A percentile compares a stretch with the other conserved stretches of the same genome.
phyloP scores from a whole-genome alignment of 1,140 invertebrate genomes.

The Catajapyx aquilonaris region DNA sequence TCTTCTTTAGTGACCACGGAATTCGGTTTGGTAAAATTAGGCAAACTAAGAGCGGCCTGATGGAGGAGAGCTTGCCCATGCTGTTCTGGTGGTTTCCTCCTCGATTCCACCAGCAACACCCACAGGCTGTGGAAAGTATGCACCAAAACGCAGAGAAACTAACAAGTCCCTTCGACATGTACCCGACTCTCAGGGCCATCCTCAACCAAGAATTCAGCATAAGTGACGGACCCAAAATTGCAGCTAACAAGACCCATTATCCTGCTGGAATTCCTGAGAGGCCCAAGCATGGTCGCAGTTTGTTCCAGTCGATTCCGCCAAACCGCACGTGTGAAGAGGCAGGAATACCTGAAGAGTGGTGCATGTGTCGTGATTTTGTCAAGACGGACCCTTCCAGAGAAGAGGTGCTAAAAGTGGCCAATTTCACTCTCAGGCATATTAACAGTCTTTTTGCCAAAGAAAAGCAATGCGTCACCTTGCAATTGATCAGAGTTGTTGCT shows the following conservation, averaged over 20 bases:
- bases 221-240: slow-evolving; percentile 2
- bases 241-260: not conserved
- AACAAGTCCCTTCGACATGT: slow-evolving; percentile 11
- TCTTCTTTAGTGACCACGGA: slow-evolving; percentile 14
- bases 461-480: too few species aligned
- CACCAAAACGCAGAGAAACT: slow-evolving; percentile 8
- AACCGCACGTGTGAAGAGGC: slow-evolving; percentile 2
- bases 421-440: too few species aligned
- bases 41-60: slow-evolving; percentile 12
- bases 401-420: too few species aligned
- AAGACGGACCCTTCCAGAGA: too few species aligned
- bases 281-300: too few species aligned
- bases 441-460: too few species aligned
- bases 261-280: not conserved
- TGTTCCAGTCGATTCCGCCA: too few species aligned
- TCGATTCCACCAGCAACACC: slow-evolving; percentile 1
- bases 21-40: slow-evolving; percentile 12
- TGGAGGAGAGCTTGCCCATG: slow-evolving; percentile 14
- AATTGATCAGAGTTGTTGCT: too few species aligned
- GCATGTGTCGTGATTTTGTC: too few species aligned
- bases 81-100: slow-evolving; percentile 12
- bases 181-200: slow-evolving; percentile 11
- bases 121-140: slow-evolving; percentile 7
- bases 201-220: too few species aligned
- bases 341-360: not conserved